Evolutionary conservation across 2,797 vertebrate species (phyloP).

Genomic region (Triplophysa yarkandensis): DNA sequence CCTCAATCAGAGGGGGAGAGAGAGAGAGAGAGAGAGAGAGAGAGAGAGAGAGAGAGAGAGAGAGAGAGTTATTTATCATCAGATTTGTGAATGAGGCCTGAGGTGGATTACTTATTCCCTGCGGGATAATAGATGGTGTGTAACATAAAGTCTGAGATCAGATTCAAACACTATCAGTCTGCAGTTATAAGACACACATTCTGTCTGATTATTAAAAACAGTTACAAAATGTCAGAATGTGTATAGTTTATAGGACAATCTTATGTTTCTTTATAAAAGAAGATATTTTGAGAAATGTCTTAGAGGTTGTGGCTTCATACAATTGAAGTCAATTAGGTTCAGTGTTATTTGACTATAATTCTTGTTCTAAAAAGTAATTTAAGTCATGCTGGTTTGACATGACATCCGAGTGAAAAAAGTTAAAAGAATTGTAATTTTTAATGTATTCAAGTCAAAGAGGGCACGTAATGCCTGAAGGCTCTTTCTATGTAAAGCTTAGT

Average conservation of each 20-base stretch:
- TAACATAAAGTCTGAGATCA: constrained; percentile 40
- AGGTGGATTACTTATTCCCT: constrained; percentile 38
- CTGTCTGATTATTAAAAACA: not conserved
- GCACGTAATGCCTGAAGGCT: no score
- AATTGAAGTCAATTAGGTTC: no score
- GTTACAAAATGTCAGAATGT: no score
- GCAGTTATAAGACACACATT: no score
- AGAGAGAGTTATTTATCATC: constrained; percentile 46
- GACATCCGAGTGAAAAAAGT: not conserved
- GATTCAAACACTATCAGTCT: constrained; percentile 29
- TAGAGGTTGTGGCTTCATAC: no score
- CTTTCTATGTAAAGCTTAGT: constrained; percentile 39
- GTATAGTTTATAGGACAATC: no score
- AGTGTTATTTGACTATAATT: no score
- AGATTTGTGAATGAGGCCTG: constrained; percentile 46
- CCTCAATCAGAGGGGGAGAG: constrained; percentile 45
- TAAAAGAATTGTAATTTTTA: not conserved
- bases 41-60: not conserved
- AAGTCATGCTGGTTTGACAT: not conserved
- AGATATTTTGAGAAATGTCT: no score
- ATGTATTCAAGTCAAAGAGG: not conserved
- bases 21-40: no score
- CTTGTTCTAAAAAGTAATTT: no score
- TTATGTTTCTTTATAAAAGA: no score
- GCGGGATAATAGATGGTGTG: constrained; percentile 47